Evolutionary conservation across 2,113 vertebrate species (phyloP).

Genomic region (Pterocles burchelli): DNA sequence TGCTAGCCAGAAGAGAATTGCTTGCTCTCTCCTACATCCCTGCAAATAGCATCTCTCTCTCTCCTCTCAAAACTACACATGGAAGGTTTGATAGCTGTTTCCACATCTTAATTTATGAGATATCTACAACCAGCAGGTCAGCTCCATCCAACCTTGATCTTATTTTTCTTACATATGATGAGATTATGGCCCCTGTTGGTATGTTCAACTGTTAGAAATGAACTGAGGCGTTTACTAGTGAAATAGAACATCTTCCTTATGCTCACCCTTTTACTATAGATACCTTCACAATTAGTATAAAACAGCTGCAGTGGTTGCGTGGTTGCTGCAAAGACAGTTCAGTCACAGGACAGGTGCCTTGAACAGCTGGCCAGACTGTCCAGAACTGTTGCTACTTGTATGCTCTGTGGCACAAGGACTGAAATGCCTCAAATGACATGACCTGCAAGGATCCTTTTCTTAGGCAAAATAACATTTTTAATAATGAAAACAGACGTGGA

Average conservation of each 20-base stretch:
- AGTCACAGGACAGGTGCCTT: neutral
- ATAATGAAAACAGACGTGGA: neutral
- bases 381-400: neutral
- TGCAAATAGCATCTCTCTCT: neutral
- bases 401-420: fast-evolving
- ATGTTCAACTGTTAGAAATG: neutral
- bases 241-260: neutral
- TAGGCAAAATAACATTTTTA: neutral
- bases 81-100: neutral
- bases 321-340: neutral
- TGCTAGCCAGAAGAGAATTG: neutral
- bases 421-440: neutral
- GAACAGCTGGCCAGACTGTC: neutral
- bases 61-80: neutral
- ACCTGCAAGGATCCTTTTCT: neutral
- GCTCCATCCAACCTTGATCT: neutral
- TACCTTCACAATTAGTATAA: neutral
- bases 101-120: neutral
- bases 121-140: neutral
- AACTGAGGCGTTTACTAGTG: neutral
- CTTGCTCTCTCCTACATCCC: neutral
- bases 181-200: neutral
- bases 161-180: neutral
- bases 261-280: neutral
- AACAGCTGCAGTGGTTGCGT: neutral